phyloP scores from a whole-genome alignment of 2,797 vertebrate species.

The Sphaeramia orbicularis region DNA sequence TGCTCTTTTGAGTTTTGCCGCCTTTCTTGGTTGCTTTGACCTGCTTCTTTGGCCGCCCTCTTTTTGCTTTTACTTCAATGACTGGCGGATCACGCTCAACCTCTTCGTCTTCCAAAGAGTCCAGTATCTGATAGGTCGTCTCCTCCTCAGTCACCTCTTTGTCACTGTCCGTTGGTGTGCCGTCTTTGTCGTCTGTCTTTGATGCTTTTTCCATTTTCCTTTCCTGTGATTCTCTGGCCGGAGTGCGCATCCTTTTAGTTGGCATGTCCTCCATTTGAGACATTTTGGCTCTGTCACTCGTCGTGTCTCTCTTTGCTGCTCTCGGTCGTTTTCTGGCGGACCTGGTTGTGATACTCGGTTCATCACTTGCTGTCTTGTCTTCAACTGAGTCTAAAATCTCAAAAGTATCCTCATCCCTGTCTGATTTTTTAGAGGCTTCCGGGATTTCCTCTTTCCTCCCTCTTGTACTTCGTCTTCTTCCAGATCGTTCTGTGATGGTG shows the following conservation, averaged over 20 bases:
- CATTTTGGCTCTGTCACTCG: background rate
- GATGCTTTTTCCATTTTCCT: slow-evolving; percentile 1
- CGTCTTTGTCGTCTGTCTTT: slow-evolving; percentile 6
- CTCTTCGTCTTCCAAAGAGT: slow-evolving; percentile 32
- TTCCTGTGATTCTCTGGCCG: slow-evolving; percentile 24
- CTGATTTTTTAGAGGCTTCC: background rate
- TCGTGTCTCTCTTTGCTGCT: background rate
- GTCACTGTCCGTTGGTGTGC: background rate
- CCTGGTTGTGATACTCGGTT: background rate
- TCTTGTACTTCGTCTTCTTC: slow-evolving; percentile 35
- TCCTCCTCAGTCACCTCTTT: background rate
- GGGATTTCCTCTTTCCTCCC: slow-evolving; percentile 35
- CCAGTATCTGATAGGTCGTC: background rate
- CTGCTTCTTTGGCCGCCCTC: no score
- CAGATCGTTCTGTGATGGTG: slow-evolving; percentile 7
- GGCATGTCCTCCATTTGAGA: background rate
- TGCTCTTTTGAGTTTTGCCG: no score
- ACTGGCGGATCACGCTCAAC: background rate
- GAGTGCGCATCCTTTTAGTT: slow-evolving; percentile 12
- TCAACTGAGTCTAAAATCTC: slow-evolving; percentile 62
- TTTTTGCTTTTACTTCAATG: no score
- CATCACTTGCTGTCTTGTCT: background rate
- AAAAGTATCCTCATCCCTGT: slow-evolving; percentile 25
- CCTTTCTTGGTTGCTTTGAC: no score
- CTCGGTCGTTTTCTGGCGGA: slow-evolving; percentile 40